Conservation (phyloP, 2,888 invertebrate genomes). For the Troglohyphantes excavatus region DNA sequence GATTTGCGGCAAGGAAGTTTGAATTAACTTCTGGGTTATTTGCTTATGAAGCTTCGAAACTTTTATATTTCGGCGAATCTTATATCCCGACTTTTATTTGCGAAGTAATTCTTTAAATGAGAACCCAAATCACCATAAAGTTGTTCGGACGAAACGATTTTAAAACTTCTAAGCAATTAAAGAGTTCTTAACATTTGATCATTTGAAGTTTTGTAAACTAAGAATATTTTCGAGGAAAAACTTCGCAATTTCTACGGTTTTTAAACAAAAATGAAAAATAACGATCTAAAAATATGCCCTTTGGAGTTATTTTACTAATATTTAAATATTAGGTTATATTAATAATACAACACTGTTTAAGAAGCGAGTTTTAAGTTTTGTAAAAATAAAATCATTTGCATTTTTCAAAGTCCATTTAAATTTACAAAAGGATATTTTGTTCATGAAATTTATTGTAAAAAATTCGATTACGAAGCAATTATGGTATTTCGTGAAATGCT, state of each 20-base stretch:
- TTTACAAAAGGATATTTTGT: no score
- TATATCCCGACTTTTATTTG: neutral
- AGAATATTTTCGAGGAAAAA: neutral
- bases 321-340: no score
- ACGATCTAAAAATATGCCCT: no score
- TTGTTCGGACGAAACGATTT: neutral
- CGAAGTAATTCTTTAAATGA: neutral
- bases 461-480: no score
- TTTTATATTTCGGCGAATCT: neutral
- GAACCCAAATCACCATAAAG: neutral
- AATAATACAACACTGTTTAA: no score
- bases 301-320: no score
- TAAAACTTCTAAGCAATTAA: neutral
- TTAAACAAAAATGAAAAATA: no score
- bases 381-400: no score
- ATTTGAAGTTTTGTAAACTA: neutral
- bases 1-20: conserved; percentile 27
- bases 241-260: neutral
- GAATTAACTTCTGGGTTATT: conserved; percentile 11
- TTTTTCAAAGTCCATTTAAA: no score
- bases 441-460: no score
- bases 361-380: no score
- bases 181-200: neutral
- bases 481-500: no score
- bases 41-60: conserved; percentile 7